Evolutionary conservation across 2,113 vertebrate species (phyloP).

Genomic region (Cricetomys ansorgei): DNA sequence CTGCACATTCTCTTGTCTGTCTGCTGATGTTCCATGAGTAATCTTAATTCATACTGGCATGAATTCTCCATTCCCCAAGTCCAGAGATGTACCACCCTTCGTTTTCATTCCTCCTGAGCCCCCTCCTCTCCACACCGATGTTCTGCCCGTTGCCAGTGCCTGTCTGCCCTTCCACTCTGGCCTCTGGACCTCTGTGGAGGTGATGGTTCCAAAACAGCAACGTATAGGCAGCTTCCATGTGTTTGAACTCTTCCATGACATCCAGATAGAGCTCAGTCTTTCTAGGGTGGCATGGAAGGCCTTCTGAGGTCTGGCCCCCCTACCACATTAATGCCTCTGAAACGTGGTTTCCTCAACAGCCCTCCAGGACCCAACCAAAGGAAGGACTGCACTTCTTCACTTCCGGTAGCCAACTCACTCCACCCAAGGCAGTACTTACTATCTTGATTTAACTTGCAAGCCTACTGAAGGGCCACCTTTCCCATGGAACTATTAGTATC

Average conservation of each 20-base stretch:
- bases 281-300: not conserved
- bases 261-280: not conserved
- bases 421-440: not conserved
- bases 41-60: not conserved
- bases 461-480: not conserved
- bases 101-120: accelerated
- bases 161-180: too few relatives aligned
- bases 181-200: not conserved
- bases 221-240: not conserved
- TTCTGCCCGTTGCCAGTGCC: not conserved
- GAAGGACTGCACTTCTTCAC: not conserved
- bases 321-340: not conserved
- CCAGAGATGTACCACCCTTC: not conserved
- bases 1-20: not conserved
- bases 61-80: not conserved
- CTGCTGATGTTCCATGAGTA: not conserved
- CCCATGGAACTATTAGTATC: not conserved
- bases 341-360: not conserved
- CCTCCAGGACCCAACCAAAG: not conserved
- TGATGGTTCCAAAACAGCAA: not conserved
- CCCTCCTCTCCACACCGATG: too few relatives aligned
- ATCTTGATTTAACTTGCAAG: not conserved
- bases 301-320: not conserved
- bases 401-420: not conserved
- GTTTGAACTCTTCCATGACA: not conserved